phyloP scores from a whole-genome alignment of 2,888 invertebrate genomes.

The Tolmerus cingulatus region DNA sequence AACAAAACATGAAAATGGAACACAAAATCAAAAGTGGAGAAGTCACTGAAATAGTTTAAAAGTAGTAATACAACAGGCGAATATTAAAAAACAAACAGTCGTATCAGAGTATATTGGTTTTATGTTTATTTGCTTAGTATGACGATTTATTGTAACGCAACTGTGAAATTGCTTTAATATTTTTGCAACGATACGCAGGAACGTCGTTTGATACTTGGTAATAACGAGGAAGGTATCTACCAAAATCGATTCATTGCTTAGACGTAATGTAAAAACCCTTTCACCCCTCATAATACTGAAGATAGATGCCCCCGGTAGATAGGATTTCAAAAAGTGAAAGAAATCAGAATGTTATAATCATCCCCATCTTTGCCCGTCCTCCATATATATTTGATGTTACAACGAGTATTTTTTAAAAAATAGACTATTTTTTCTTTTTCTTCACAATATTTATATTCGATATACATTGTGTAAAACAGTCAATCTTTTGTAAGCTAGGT shows the following conservation, averaged over 20 bases:
- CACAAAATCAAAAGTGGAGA: neutral
- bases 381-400: neutral
- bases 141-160: neutral
- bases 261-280: neutral
- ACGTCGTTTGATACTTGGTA: conserved; percentile 58
- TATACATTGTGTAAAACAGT: neutral
- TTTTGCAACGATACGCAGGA: conserved; percentile 43
- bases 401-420: neutral
- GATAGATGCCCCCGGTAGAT: neutral
- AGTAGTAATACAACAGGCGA: neutral
- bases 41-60: neutral
- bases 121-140: neutral
- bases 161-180: conserved; percentile 7
- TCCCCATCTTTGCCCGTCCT: neutral
- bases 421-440: neutral
- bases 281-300: conserved; percentile 34
- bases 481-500: neutral
- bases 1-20: neutral
- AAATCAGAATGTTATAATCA: neutral
- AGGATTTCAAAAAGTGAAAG: neutral
- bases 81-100: neutral
- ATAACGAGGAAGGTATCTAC: conserved; percentile 52
- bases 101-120: conserved; percentile 20
- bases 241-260: conserved; percentile 43
- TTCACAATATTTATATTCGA: neutral